Percentiles rank a stretch among this genome's conserved stretches.
phyloP scores from a whole-genome alignment of 2,113 vertebrate species.

The Tachycineta bicolor region DNA sequence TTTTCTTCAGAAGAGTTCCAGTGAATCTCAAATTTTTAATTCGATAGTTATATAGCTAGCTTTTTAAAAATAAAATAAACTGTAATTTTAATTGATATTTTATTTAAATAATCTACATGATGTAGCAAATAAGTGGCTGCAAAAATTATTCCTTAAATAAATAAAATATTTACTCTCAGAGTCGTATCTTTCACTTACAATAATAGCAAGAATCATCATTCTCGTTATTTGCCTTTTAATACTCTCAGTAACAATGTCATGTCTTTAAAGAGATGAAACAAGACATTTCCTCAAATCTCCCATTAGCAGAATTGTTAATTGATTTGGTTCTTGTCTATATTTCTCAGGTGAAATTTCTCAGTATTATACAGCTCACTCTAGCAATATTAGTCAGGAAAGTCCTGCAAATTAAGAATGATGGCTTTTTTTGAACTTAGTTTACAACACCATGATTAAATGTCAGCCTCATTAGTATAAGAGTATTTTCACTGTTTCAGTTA shows the following conservation, averaged over 20 bases:
- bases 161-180: background rate
- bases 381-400: background rate
- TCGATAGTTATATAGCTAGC: background rate
- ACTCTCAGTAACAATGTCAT: background rate
- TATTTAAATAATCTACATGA: background rate
- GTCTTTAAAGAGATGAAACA: background rate
- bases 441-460: slow-evolving; percentile 15
- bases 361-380: background rate
- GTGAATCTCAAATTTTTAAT: background rate
- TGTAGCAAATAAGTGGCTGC: background rate
- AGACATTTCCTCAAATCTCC: background rate
- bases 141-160: background rate
- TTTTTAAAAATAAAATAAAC: background rate
- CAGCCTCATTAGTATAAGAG: background rate
- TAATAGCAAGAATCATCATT: background rate
- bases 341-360: background rate
- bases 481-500: background rate
- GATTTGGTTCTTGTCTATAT: background rate
- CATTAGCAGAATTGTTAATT: background rate
- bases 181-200: background rate
- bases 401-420: background rate
- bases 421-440: background rate
- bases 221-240: background rate
- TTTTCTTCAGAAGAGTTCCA: background rate
- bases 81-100: background rate